phyloP scores from a whole-genome alignment of 2,113 vertebrate genomes.

The Phalacrocorax aristotelis region DNA sequence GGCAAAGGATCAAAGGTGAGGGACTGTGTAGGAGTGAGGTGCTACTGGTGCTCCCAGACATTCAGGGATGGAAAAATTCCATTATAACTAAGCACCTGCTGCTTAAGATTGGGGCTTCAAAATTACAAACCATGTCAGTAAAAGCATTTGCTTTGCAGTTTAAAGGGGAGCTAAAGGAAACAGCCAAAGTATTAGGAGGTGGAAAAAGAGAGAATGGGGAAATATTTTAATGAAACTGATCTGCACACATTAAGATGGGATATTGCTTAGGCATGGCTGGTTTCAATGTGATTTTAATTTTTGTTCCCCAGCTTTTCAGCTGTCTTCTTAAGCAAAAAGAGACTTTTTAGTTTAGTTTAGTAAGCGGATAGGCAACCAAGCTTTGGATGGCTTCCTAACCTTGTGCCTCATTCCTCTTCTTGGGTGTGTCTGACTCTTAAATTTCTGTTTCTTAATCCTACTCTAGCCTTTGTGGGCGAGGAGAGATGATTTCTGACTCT shows the following conservation, averaged over 20 bases:
- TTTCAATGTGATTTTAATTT: slow-evolving; percentile 60
- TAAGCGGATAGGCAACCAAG: slow-evolving; percentile 6
- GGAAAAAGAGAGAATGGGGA: slow-evolving; percentile 36
- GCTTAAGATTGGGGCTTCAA: slow-evolving; percentile 13
- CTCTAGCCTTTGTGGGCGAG: neutral
- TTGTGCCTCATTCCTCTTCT: slow-evolving; percentile 45
- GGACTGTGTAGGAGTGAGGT: slow-evolving; percentile 54
- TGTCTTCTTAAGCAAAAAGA: slow-evolving; percentile 29
- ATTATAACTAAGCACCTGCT: slow-evolving; percentile 62
- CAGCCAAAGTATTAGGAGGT: neutral
- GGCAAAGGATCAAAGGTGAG: slow-evolving; percentile 65
- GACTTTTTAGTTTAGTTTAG: slow-evolving; percentile 27
- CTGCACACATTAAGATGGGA: neutral
- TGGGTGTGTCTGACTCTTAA: slow-evolving; percentile 34
- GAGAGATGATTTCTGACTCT: slow-evolving; percentile 2
- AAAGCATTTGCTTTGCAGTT: slow-evolving; percentile 23
- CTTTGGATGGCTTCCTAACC: slow-evolving; percentile 46
- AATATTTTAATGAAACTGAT: slow-evolving; percentile 58
- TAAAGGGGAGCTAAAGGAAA: neutral
- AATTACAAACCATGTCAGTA: slow-evolving; percentile 26
- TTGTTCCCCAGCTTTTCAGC: slow-evolving; percentile 10
- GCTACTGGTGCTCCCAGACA: slow-evolving; percentile 43
- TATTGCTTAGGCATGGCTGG: slow-evolving; percentile 21
- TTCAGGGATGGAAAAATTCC: slow-evolving; percentile 35
- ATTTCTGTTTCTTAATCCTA: slow-evolving; percentile 43